These are phyloP conservation scores for Pteronura brasiliensis DNA, from an alignment of 2,113 vertebrate species.

Conservation along the genomic window DNA sequence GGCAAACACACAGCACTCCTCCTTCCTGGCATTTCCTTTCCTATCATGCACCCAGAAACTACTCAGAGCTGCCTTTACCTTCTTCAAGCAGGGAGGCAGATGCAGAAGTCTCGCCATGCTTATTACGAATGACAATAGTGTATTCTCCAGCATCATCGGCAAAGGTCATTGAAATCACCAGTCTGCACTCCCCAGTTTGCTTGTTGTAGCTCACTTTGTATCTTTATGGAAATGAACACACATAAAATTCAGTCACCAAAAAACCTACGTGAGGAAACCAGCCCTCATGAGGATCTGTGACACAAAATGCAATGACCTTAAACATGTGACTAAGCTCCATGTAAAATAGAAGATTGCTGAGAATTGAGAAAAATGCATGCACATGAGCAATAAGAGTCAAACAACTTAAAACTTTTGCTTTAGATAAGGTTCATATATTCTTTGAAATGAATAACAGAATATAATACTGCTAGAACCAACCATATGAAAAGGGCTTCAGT, in stretches of 20 bases:
- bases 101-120: conserved; percentile 92
- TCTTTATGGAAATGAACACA: conserved; percentile 78
- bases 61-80: conserved; percentile 81
- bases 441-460: background rate
- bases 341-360: background rate
- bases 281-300: background rate
- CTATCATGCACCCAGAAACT: background rate
- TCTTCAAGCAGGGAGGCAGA: conserved; percentile 92
- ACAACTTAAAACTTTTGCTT: background rate
- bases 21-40: background rate
- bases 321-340: background rate
- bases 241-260: background rate
- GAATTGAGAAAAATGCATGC: background rate
- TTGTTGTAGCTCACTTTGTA: conserved; percentile 95
- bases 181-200: conserved; percentile 92
- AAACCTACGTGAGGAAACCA: background rate
- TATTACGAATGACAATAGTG: conserved; percentile 91
- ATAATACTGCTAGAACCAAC: background rate
- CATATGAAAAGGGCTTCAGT: background rate
- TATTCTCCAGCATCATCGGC: conserved; percentile 99
- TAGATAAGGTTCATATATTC: background rate
- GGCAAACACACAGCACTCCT: background rate
- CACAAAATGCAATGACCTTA: background rate
- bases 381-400: background rate
- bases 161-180: conserved; percentile 99